Evolutionary conservation across 2,888 invertebrate species (phyloP), one percentile per base, ranked within the genome.

Genomic region (Chironomus riparius): DNA sequence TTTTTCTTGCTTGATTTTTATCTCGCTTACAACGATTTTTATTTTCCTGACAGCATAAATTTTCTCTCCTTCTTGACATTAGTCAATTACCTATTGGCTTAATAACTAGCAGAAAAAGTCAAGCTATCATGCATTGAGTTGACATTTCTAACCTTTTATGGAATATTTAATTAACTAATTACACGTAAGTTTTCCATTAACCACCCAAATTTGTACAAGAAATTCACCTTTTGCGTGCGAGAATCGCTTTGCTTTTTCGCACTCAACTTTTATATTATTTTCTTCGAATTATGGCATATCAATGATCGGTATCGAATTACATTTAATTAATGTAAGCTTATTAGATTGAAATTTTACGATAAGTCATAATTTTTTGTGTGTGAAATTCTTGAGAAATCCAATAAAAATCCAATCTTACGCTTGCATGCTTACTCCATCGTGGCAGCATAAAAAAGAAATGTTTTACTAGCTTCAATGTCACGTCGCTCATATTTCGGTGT

Each of bases 111-210:
- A 38, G n/a, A n/a, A n/a, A 38, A 38, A 10, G 1, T 10, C 7
- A 38, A 38, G 38, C 56, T 15, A 56, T 15, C 56, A 56, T 15
- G n/a, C 15, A 15, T 56, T 15, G 38, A 38, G 38, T 38, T 38
- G 38, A 38, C 38, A 38, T 38, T 38, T 38, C 38, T 38, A 38
- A 70, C 56, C 71, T 22, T 72, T 61, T 62, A 72, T 61, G 72
- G 72, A 62, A 62, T 62, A 62, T 72, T 72, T 72, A 72, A 72
- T 72, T 72, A 72, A 72, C 61, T 62, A 72, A 72, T 72, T 72
- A 18, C 72, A 72, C 62, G 38, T 62, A 22, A 28, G 38, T 13
- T 56, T 15, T 4, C n/a, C 22, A 65, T 22, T 24, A 65, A 18
- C 56, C 12, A 65, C 21, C 24, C 21, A 56, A n/a, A 56, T 56